Evolutionary conservation across 1,140 invertebrate genomes (phyloP), one percentile per base, ranked within the genome.

Genomic region (Panagrolaimus sp.): DNA sequence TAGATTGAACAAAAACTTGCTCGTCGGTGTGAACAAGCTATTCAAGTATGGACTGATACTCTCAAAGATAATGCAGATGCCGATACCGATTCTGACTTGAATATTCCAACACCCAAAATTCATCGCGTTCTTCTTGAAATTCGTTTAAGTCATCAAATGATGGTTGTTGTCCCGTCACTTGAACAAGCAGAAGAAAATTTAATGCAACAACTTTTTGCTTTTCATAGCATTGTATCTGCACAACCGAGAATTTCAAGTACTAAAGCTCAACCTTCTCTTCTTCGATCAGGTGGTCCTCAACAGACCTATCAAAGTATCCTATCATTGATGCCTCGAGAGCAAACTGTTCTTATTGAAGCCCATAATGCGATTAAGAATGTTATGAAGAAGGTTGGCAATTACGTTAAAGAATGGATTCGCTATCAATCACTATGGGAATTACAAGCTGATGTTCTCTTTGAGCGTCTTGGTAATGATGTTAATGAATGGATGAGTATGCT

Each of bases 371-470:
- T 98, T 68, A 91, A 96, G 82, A 62, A 55, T n/a, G 52, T 80
- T 21, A 58, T 79, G 26, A 89, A 88, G 12, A 94, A 93, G 81
- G 91, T 96, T 76, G 89, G 89, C 72, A 90, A 96, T 82, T 99
- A 98, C 84, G 94, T 98, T 0, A 90, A 92, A 75, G 91, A 96
- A 83, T 97, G 94, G 94, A 85, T 96, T 6, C 89, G 91, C 71
- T 98, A 98, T 85, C 96, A 99, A 86, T 90, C 93, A 0, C 85
- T 99, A 17, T 99, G 96, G 96, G 96, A 98, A 87, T 86, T 99
- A 1, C 96, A 98, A 85, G 89, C 93, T 0, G 96, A 98, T 80
- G 92, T 89, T 75, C 83, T 99, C 32, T 98, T 97, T 83, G 90
- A 91, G 8, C 89, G 91, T 78, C 87, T 99, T 24, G 93, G 93